These are phyloP conservation scores for Euborellia annulipes DNA, from an alignment of 1,140 invertebrate species.

Conservation along the genomic window DNA sequence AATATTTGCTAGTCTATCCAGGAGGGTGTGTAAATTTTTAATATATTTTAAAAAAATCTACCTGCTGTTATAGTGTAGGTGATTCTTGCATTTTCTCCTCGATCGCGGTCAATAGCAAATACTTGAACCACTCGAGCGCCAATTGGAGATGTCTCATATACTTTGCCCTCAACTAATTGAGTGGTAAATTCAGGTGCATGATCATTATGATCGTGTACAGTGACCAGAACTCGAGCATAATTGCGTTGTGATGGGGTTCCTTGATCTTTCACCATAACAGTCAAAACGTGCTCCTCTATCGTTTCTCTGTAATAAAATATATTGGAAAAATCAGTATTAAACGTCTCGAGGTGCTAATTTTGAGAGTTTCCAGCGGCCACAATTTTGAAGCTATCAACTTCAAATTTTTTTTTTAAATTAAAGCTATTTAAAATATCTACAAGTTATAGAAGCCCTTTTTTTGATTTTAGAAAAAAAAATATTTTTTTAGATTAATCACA, in stretches of 20 bases:
- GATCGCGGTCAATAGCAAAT: slow-evolving; percentile 61
- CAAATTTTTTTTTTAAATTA: too few relatives aligned
- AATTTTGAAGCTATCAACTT: too few relatives aligned
- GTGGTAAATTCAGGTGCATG: slow-evolving; percentile 69
- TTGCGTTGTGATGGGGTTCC: slow-evolving; percentile 71
- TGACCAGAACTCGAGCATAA: slow-evolving; percentile 64
- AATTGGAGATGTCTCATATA: slow-evolving; percentile 55
- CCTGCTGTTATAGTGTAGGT: slow-evolving; percentile 65
- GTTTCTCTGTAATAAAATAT: slow-evolving; percentile 45
- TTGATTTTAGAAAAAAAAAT: too few relatives aligned
- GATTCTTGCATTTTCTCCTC: slow-evolving; percentile 63
- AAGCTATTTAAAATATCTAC: too few relatives aligned
- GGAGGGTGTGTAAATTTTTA: too few relatives aligned
- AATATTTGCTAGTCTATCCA: too few relatives aligned
- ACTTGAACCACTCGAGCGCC: slow-evolving; percentile 57
- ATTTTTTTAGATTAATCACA: too few relatives aligned
- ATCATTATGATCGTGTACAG: slow-evolving; percentile 78
- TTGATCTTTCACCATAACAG: slow-evolving; percentile 78
- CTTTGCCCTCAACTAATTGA: slow-evolving; percentile 53
- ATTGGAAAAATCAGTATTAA: too few relatives aligned
- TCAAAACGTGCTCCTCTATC: slow-evolving; percentile 66
- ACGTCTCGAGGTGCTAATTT: too few relatives aligned
- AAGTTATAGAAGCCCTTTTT: too few relatives aligned
- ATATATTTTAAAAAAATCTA: too few relatives aligned
- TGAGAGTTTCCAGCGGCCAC: too few relatives aligned